A percentile compares a stretch with the other conserved stretches of the same genome.
phyloP scores from a whole-genome alignment of 2,113 vertebrate genomes.

The Pluvianellus socialis region DNA sequence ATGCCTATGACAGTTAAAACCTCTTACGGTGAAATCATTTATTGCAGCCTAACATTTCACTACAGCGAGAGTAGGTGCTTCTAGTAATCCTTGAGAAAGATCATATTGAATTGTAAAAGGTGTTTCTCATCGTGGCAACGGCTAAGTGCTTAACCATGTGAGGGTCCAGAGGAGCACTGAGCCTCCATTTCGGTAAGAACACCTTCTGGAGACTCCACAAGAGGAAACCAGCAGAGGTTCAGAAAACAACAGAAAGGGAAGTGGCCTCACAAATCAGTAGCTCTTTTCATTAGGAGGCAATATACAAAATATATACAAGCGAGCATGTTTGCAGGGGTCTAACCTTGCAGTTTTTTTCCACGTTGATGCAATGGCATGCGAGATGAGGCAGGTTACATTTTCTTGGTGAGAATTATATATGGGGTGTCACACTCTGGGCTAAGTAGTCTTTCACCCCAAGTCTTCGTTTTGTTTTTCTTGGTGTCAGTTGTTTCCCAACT shows the following conservation, averaged over 20 bases:
- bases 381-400: not conserved
- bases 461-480: not conserved
- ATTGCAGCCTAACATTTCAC: constrained; percentile 48
- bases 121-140: not conserved
- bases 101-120: constrained; percentile 50
- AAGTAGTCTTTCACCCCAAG: not conserved
- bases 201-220: not conserved
- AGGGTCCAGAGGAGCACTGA: not conserved
- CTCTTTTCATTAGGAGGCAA: not conserved
- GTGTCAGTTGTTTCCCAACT: not conserved
- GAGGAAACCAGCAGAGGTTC: not conserved
- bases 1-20: constrained; percentile 66
- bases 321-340: not conserved
- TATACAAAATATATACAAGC: not conserved
- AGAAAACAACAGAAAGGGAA: not conserved
- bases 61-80: constrained; percentile 18
- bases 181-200: not conserved
- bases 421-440: not conserved
- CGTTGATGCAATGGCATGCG: not conserved
- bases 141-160: not conserved
- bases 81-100: constrained; percentile 53
- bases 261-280: not conserved
- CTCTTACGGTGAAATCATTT: constrained; percentile 56
- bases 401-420: not conserved
- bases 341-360: not conserved